Evolutionary conservation across 2,888 invertebrate genomes (phyloP).

Genomic region (Cantharis lateralis): DNA sequence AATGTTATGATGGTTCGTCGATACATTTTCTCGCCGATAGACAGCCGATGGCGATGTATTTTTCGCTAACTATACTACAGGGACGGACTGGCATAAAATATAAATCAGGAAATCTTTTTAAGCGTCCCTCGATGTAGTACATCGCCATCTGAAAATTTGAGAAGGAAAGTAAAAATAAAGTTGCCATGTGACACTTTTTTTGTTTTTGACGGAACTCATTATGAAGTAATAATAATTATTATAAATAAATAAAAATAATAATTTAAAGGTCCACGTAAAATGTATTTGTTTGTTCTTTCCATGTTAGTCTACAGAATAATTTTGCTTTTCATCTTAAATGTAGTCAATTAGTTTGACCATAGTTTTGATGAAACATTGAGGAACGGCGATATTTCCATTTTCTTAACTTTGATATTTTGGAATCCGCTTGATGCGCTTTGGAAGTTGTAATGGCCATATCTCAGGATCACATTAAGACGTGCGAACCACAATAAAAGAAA

Average conservation of each 20-base stretch:
- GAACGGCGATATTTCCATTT: neutral
- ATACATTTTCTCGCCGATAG: neutral
- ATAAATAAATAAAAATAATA: no score
- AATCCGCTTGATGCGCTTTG: neutral
- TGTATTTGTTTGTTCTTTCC: no score
- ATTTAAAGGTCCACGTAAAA: no score
- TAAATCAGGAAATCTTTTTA: neutral
- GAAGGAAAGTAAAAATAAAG: no score
- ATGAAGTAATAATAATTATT: no score
- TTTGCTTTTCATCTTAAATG: no score
- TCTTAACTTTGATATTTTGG: neutral
- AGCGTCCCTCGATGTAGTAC: no score
- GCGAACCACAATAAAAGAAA: neutral
- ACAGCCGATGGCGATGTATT: neutral
- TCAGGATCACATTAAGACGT: neutral
- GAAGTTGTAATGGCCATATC: neutral
- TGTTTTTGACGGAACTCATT: no score
- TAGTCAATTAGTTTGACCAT: no score
- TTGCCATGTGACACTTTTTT: no score
- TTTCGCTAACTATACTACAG: neutral
- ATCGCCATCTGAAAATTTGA: no score
- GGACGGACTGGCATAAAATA: neutral
- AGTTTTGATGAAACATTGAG: neutral
- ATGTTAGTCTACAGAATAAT: no score
- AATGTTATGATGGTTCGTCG: neutral